Evolutionary conservation across 2,888 invertebrate genomes (phyloP), one percentile per base, ranked within the genome.

Genomic region (Cryptocheilus praepositus): DNA sequence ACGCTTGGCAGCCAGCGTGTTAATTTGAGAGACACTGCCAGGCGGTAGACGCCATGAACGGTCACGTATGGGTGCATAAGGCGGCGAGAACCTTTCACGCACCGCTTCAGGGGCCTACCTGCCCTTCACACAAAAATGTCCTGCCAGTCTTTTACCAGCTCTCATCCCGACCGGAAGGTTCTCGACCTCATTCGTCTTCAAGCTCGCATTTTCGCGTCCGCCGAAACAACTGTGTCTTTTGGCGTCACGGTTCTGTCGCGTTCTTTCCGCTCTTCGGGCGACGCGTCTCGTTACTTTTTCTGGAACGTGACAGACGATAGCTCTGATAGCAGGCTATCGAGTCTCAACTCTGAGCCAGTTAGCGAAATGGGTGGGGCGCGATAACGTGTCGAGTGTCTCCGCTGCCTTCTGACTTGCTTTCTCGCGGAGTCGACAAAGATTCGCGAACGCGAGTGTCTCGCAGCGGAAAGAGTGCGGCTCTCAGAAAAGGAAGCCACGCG

Each of bases 91-190:
- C 57, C 68, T 64, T 73, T 71, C 64, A 68, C 56, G 58, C 58
- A 16, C 18, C 16, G 55, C 28, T 46, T 16, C 61, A 1, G 18
- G 19, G 25, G n/a, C 25, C 65, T 71, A 69, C 70, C 74, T 72
- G 72, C 67, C 71, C 74, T 74, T 70, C 65, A 59, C 60, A 66
- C 63, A 51, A 72, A 74, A 72, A 61, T 69, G 36, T 36, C 36
- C 36, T 36, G 51, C 45, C 74, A 78, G 77, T 78, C 49, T 43
- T 53, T 65, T 43, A 46, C 58, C 59, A 67, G 69, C 70, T 61
- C 57, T 72, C 74, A 72, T 52, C 43, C 58, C 4, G 64, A 11
- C 18, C 61, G 69, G 69, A 8, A 56, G 16, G 15, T 18, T 19
- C 13, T 19, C 36, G 36, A 36, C 36, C 36, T 36, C 36, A 11